Evolutionary conservation across 1,140 invertebrate genomes (phyloP).

Genomic region (Pristionchus pacificus): DNA sequence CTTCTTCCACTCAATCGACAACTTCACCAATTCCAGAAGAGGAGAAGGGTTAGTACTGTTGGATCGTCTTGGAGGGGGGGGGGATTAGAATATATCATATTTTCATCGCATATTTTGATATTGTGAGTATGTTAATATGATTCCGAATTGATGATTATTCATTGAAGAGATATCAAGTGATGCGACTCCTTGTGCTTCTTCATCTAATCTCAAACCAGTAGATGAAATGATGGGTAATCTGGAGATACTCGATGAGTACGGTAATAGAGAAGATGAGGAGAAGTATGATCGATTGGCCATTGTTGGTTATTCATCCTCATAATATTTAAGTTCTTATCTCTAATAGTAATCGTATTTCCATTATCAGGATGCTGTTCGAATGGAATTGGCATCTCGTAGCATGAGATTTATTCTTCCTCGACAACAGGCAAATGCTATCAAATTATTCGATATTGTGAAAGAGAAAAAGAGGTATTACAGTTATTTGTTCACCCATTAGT

Average conservation of each 20-base stretch:
- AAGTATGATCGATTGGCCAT: conserved; percentile 28
- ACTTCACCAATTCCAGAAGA: neutral
- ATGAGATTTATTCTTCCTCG: conserved; percentile 25
- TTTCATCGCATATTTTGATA: no score
- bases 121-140: no score
- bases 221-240: conserved; percentile 27
- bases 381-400: conserved; percentile 38
- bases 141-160: no score
- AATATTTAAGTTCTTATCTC: no score
- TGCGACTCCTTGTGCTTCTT: neutral
- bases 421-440: conserved; percentile 37
- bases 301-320: conserved; percentile 9
- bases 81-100: no score
- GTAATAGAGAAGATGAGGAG: conserved; percentile 20
- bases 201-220: conserved; percentile 7
- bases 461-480: neutral
- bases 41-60: neutral
- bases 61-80: neutral
- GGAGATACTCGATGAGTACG: conserved; percentile 25
- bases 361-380: conserved; percentile 38
- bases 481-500: neutral
- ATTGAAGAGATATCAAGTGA: no score
- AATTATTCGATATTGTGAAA: conserved; percentile 38
- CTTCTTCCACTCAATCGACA: no score
- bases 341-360: neutral